These are phyloP conservation scores for Idris sp. DNA, from an alignment of 1,140 invertebrate genomes.

Conservation along the genomic window DNA sequence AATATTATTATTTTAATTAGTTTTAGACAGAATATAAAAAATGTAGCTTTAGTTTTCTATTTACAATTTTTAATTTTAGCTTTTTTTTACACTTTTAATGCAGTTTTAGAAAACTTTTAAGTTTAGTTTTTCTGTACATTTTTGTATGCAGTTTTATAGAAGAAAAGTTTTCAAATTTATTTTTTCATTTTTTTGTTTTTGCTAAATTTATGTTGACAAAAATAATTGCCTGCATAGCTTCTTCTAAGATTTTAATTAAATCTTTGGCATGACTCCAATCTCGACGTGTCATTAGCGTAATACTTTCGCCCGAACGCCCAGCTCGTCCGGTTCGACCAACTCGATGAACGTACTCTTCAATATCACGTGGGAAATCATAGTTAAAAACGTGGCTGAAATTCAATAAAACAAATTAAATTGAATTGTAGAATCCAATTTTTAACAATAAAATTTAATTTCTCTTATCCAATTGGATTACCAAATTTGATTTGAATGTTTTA, in stretches of 20 bases:
- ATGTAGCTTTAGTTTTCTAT: too few relatives aligned
- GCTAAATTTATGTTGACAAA: not conserved
- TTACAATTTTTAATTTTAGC: not conserved
- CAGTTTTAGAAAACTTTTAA: too few relatives aligned
- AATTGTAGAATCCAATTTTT: too few relatives aligned
- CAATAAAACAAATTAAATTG: slow-evolving; percentile 1
- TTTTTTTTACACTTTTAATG: too few relatives aligned
- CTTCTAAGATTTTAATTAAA: slow-evolving; percentile 89
- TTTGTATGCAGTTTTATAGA: too few relatives aligned
- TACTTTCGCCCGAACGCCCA: slow-evolving; percentile 88
- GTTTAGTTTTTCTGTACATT: too few relatives aligned
- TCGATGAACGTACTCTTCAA: slow-evolving; percentile 94
- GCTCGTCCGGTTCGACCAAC: slow-evolving; percentile 93
- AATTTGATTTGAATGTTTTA: too few relatives aligned
- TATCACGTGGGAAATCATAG: slow-evolving; percentile 92
- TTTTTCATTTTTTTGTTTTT: not conserved
- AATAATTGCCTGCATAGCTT: slow-evolving; percentile 81
- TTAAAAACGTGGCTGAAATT: slow-evolving; percentile 85
- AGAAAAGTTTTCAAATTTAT: not conserved
- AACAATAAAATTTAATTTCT: too few relatives aligned
- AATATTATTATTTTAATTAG: slow-evolving; percentile 10
- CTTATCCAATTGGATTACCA: too few relatives aligned
- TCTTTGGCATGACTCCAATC: slow-evolving; percentile 89
- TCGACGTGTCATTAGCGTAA: slow-evolving; percentile 87
- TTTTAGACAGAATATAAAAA: too few relatives aligned